These are phyloP conservation scores for Toxotes jaculatrix DNA, from an alignment of 2,113 vertebrate species.

Conservation along the genomic window DNA sequence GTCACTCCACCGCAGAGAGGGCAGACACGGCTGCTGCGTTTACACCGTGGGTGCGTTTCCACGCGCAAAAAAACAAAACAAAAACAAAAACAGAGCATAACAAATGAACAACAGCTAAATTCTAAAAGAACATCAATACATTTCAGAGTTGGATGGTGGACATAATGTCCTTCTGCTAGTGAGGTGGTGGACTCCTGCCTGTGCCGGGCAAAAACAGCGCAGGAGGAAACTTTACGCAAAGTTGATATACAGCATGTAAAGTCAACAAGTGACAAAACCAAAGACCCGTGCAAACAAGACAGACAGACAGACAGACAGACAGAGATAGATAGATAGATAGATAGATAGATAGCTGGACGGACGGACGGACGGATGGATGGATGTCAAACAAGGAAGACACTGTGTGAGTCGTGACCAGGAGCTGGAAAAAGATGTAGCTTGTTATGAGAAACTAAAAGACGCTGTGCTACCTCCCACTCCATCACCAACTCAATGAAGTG, in stretches of 20 bases:
- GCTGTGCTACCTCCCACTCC: background rate
- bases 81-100: background rate
- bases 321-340: too few relatives aligned
- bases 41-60: background rate
- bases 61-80: too few relatives aligned
- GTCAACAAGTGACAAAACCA: background rate
- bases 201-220: background rate
- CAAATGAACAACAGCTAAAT: background rate
- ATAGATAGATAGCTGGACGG: too few relatives aligned
- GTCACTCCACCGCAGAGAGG: constrained; percentile 46
- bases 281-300: background rate
- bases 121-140: background rate
- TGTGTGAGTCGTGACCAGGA: too few relatives aligned
- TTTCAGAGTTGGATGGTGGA: background rate
- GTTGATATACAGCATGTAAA: background rate
- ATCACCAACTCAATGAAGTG: constrained; percentile 24
- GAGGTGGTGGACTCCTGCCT: background rate
- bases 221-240: background rate
- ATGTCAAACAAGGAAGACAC: too few relatives aligned
- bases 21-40: background rate
- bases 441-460: background rate
- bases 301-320: too few relatives aligned
- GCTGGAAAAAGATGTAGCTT: background rate
- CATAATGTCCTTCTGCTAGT: background rate
- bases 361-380: too few relatives aligned